Conservation (phyloP, 1,140 invertebrate species). For the Magallana gigas region DNA sequence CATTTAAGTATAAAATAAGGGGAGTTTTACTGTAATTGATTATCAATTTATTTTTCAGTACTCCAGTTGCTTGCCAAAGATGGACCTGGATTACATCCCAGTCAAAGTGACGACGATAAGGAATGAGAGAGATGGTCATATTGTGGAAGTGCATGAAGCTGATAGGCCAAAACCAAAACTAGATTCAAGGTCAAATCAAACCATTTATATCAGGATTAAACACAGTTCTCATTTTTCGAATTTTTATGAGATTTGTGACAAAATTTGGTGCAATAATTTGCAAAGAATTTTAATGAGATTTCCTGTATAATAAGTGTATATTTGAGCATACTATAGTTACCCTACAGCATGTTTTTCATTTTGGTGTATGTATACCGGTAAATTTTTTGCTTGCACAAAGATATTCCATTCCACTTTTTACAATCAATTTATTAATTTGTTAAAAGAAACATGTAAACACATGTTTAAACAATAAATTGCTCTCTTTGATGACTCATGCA, state of each 20-base stretch:
- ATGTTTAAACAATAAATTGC: no score
- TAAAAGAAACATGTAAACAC: no score
- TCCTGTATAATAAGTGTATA: no score
- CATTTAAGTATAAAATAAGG: no score
- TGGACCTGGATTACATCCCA: conserved; percentile 68
- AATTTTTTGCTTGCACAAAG: background rate
- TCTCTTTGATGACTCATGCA: no score
- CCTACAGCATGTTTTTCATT: background rate
- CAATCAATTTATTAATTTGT: no score
- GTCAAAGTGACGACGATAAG: conserved; percentile 65
- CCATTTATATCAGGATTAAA: background rate
- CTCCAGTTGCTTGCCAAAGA: conserved; percentile 72
- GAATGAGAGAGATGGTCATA: conserved; percentile 53
- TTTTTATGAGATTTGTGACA: background rate
- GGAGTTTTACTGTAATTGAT: no score
- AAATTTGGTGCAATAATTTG: background rate
- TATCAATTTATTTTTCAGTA: conserved; percentile 62
- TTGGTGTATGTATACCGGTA: background rate
- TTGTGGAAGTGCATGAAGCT: conserved; percentile 72
- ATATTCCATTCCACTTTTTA: no score
- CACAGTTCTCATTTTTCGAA: background rate
- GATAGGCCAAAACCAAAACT: conserved; percentile 71
- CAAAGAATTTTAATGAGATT: no score
- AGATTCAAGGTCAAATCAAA: conserved; percentile 68
- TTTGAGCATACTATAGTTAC: no score